These are phyloP conservation scores for Gnatocerus cornutus DNA, from an alignment of 2,888 invertebrate species.

Conservation along the genomic window DNA sequence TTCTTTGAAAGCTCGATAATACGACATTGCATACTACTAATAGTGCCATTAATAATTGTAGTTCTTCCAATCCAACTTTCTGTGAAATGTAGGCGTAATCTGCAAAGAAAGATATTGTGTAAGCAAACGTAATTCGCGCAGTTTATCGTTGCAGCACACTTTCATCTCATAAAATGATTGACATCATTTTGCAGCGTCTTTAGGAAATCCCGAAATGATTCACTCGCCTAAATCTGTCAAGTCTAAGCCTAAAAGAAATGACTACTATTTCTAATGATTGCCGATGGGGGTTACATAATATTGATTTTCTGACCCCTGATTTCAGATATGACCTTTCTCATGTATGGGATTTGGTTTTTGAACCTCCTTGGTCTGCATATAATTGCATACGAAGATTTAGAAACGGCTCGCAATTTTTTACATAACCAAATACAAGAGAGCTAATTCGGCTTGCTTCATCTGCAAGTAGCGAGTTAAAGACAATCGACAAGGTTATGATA, in stretches of 20 bases:
- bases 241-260: not conserved
- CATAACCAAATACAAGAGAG: constrained; percentile 15
- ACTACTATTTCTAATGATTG: not conserved
- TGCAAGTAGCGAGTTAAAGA: constrained; percentile 4
- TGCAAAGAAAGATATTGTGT: constrained; percentile 30
- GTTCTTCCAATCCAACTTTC: not conserved
- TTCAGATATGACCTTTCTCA: constrained; percentile 44
- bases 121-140: constrained; percentile 18
- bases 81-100: constrained; percentile 13
- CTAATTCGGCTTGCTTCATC: constrained; percentile 16
- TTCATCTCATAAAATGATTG: constrained; percentile 25
- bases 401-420: constrained; percentile 28
- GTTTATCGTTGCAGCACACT: constrained; percentile 24
- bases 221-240: constrained; percentile 14
- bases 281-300: constrained; percentile 34
- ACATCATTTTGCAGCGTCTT: constrained; percentile 5
- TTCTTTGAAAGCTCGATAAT: not conserved
- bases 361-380: constrained; percentile 19
- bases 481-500: constrained; percentile 3
- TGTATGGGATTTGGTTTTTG: constrained; percentile 13
- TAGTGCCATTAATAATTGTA: not conserved
- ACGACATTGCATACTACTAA: not conserved
- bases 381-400: constrained; percentile 33
- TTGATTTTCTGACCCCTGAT: constrained; percentile 26
- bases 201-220: constrained; percentile 1